A percentile compares a stretch with the other conserved stretches of the same genome.
Conservation (phyloP, 2,797 vertebrate genomes). For the Megaceryle alcyon region DNA sequence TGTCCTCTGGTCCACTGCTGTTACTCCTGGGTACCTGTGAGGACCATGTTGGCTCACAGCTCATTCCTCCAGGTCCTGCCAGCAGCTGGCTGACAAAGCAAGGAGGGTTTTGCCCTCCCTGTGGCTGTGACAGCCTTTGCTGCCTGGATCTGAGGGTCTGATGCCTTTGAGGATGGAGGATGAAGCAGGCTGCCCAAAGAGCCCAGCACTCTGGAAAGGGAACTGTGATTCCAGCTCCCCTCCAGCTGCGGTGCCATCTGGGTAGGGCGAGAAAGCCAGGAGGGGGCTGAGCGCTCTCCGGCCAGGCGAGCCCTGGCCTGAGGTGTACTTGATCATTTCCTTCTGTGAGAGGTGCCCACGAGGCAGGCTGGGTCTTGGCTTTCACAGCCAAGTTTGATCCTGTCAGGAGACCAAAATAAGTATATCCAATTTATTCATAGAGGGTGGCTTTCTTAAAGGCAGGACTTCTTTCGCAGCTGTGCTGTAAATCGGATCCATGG, state of each 20-base stretch:
- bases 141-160: neutral
- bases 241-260: fast-evolving
- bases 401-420: neutral
- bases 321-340: neutral
- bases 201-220: neutral
- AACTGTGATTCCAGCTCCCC: neutral
- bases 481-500: neutral
- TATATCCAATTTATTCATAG: constrained; percentile 39
- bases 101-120: neutral
- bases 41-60: neutral
- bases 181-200: neutral
- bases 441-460: constrained; percentile 14
- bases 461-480: constrained; percentile 34
- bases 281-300: neutral
- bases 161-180: neutral
- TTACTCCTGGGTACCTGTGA: neutral
- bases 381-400: neutral
- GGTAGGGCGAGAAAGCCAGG: neutral
- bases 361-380: neutral
- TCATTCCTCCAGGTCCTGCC: neutral
- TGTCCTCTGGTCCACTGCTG: neutral
- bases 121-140: neutral
- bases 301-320: neutral
- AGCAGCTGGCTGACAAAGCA: neutral
- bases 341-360: neutral